phyloP scores from a whole-genome alignment of 2,888 invertebrate species.

The Acanthosepion pharaonis region DNA sequence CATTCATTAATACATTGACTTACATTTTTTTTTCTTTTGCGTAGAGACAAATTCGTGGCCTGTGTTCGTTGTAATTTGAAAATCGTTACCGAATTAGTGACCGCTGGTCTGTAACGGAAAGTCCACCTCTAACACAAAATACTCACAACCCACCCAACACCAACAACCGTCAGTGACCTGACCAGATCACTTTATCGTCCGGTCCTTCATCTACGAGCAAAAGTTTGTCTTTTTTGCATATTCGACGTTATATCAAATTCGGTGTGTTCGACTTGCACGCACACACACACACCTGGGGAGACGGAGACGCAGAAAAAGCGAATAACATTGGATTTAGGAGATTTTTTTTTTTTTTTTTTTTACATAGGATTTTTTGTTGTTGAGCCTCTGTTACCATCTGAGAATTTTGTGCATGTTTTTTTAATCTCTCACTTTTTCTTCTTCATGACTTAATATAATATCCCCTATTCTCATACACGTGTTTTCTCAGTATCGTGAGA shows the following conservation, averaged over 20 bases:
- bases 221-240: neutral
- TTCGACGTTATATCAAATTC: neutral
- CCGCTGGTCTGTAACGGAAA: neutral
- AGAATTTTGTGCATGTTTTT: neutral
- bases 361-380: neutral
- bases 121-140: neutral
- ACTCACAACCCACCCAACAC: neutral
- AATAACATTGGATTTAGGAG: neutral
- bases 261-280: neutral
- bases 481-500: neutral
- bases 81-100: neutral
- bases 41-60: neutral
- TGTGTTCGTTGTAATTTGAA: neutral
- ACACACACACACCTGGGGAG: neutral
- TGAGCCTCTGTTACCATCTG: neutral
- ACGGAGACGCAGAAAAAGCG: neutral
- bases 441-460: too few species aligned
- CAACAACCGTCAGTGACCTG: neutral
- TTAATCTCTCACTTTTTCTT: neutral
- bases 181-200: neutral
- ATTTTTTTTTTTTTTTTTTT: neutral
- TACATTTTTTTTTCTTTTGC: neutral
- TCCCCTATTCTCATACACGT: neutral
- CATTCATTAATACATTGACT: neutral
- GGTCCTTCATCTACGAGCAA: neutral